Evolutionary conservation across 37 sponge, comb jelly and placozoan genomes (phyloP).

Genomic region (Aplysina aerophoba): DNA sequence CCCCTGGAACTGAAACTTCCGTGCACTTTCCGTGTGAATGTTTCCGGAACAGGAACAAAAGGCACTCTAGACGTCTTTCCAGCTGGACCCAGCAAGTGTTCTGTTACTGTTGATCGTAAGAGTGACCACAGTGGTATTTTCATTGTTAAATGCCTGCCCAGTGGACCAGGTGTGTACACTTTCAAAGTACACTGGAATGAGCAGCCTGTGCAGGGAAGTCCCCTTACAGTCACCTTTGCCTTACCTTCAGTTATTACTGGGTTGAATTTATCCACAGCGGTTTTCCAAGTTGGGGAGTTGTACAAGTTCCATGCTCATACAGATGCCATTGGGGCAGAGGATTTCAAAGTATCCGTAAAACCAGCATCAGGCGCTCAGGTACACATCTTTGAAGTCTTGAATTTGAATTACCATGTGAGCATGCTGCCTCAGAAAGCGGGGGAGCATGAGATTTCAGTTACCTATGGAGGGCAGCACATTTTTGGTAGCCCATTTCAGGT

Average conservation of each 20-base stretch:
- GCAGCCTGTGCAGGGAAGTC: constrained; percentile 60
- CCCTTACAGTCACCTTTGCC: constrained; percentile 52
- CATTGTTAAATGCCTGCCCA: no score
- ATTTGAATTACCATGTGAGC: constrained; percentile 54
- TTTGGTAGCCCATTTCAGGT: constrained; percentile 80
- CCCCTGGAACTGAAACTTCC: constrained; percentile 38
- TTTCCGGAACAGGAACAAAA: constrained; percentile 63
- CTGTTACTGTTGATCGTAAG: constrained; percentile 6
- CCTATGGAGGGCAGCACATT: constrained; percentile 71
- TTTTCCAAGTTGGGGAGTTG: constrained; percentile 56
- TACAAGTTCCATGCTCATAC: constrained; percentile 69
- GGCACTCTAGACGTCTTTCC: constrained; percentile 66
- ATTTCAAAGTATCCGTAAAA: constrained; percentile 36
- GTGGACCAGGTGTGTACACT: constrained; percentile 56
- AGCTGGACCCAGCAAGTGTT: constrained; percentile 68
- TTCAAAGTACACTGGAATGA: constrained; percentile 71
- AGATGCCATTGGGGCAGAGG: constrained; percentile 59
- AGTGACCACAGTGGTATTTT: no score
- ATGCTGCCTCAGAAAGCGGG: constrained; percentile 58
- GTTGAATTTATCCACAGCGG: constrained; percentile 49
- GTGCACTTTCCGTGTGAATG: constrained; percentile 52
- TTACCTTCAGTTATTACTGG: constrained; percentile 53
- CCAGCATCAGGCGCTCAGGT: constrained; percentile 43
- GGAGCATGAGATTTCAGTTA: constrained; percentile 52
- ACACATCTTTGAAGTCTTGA: neutral